Evolutionary conservation across 2,113 vertebrate species (phyloP).

Genomic region (Hipposideros armiger): DNA sequence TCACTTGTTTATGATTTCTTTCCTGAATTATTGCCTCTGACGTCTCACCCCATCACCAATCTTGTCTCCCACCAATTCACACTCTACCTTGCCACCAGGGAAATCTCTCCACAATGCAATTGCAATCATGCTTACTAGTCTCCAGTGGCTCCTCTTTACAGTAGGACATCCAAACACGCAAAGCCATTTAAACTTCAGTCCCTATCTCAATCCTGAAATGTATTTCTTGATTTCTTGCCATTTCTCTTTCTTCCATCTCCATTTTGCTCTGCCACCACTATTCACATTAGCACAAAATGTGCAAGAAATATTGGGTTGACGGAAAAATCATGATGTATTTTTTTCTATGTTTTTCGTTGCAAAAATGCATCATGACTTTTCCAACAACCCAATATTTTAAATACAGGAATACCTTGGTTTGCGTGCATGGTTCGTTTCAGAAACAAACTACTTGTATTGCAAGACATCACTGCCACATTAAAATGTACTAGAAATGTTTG

Average conservation of each 20-base stretch:
- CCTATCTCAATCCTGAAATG: not conserved
- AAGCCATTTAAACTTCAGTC: slow-evolving; percentile 26
- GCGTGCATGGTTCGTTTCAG: too few relatives aligned
- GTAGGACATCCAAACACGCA: not conserved
- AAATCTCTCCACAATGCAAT: not conserved
- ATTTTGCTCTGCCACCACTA: not conserved
- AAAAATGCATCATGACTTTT: too few relatives aligned
- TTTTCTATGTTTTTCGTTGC: too few relatives aligned
- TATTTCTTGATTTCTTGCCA: not conserved
- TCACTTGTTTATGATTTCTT: not conserved
- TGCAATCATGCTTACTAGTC: not conserved
- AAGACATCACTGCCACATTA: too few relatives aligned
- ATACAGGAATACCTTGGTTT: too few relatives aligned
- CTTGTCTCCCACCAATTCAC: not conserved
- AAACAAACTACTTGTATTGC: too few relatives aligned
- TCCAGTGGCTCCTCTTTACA: not conserved
- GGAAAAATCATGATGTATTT: too few relatives aligned
- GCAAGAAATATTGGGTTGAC: not conserved
- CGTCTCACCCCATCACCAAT: not conserved
- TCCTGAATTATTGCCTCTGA: not conserved
- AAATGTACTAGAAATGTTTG: too few relatives aligned
- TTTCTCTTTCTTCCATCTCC: slow-evolving; percentile 10
- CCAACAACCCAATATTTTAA: too few relatives aligned
- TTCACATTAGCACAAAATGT: not conserved
- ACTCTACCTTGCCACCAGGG: not conserved